phyloP scores from a whole-genome alignment of 35 echinoderm and acorn worm genomes.

The Apostichopus japonicus region DNA sequence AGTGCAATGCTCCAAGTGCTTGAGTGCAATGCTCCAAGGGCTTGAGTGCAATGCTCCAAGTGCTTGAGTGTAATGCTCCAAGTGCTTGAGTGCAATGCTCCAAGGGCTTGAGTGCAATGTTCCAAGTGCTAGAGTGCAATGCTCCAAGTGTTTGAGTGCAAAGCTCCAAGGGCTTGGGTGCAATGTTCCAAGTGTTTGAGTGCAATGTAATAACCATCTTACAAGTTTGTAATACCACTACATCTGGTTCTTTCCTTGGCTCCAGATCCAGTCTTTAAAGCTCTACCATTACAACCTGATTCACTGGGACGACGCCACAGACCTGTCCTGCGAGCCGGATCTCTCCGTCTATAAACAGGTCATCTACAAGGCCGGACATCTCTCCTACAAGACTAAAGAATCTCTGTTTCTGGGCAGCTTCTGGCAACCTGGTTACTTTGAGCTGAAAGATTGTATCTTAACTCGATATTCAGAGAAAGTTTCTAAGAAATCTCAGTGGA shows the following conservation, averaged over 20 bases:
- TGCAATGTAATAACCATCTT: too few relatives aligned
- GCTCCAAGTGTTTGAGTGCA: too few relatives aligned
- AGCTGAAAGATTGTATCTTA: slow-evolving; percentile 29
- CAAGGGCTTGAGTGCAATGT: too few relatives aligned
- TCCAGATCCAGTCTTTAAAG: background rate
- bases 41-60: too few relatives aligned
- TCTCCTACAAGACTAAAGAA: slow-evolving; percentile 51
- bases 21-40: too few relatives aligned
- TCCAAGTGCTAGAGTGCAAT: too few relatives aligned
- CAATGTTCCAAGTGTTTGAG: too few relatives aligned
- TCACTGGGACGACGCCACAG: slow-evolving; percentile 40
- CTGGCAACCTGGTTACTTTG: slow-evolving; percentile 61
- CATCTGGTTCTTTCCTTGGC: background rate
- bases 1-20: too few relatives aligned
- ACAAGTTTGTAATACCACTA: too few relatives aligned
- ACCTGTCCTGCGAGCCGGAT: background rate
- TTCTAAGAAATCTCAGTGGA: slow-evolving; percentile 45
- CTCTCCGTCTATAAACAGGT: slow-evolving; percentile 32
- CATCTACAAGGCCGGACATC: slow-evolving; percentile 8
- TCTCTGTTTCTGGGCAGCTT: slow-evolving; percentile 46
- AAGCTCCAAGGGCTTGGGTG: too few relatives aligned
- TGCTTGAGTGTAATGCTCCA: too few relatives aligned
- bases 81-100: too few relatives aligned
- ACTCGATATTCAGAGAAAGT: slow-evolving; percentile 39
- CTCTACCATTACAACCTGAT: slow-evolving; percentile 35